phyloP scores from a whole-genome alignment of 2,888 invertebrate species.

The Calameuta idolon region DNA sequence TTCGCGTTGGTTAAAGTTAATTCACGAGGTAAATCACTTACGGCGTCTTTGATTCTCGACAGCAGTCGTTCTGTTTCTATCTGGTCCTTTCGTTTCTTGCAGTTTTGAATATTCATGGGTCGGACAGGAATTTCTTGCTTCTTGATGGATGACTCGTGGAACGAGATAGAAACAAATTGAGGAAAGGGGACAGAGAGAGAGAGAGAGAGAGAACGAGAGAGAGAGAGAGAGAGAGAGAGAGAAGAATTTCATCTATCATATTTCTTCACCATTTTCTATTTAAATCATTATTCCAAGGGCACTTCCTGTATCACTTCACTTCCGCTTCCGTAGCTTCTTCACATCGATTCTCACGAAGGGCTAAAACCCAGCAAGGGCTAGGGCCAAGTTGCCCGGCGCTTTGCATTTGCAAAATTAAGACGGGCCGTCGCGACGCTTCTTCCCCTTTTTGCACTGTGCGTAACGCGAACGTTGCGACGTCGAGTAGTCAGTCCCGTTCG shows the following conservation, averaged over 20 bases:
- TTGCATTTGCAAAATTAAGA: slow-evolving; percentile 30
- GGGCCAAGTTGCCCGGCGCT: background rate
- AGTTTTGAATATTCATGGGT: slow-evolving; percentile 49
- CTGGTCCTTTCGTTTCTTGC: slow-evolving; percentile 32
- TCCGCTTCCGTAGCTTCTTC: too few relatives aligned
- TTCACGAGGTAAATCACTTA: background rate
- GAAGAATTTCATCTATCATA: slow-evolving; percentile 44
- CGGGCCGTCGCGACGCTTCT: background rate
- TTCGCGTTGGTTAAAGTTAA: background rate
- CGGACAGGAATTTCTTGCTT: slow-evolving; percentile 42
- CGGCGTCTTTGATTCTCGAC: slow-evolving; percentile 1
- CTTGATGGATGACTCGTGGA: slow-evolving; percentile 46
- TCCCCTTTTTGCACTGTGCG: too few relatives aligned
- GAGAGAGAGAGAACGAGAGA: slow-evolving; percentile 13
- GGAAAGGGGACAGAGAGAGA: background rate
- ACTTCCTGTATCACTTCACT: too few relatives aligned
- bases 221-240: slow-evolving; percentile 3
- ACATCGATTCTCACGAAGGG: background rate
- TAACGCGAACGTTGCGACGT: too few relatives aligned
- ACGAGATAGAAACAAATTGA: slow-evolving; percentile 23
- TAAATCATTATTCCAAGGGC: slow-evolving; percentile 9
- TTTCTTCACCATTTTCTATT: slow-evolving; percentile 29
- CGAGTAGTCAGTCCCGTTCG: too few relatives aligned
- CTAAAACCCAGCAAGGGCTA: slow-evolving; percentile 19
- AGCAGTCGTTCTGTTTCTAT: slow-evolving; percentile 15